Percentiles rank a stretch among this genome's conserved stretches.
phyloP scores from a whole-genome alignment of 1,140 invertebrate genomes.

The Pomacea maculata region DNA sequence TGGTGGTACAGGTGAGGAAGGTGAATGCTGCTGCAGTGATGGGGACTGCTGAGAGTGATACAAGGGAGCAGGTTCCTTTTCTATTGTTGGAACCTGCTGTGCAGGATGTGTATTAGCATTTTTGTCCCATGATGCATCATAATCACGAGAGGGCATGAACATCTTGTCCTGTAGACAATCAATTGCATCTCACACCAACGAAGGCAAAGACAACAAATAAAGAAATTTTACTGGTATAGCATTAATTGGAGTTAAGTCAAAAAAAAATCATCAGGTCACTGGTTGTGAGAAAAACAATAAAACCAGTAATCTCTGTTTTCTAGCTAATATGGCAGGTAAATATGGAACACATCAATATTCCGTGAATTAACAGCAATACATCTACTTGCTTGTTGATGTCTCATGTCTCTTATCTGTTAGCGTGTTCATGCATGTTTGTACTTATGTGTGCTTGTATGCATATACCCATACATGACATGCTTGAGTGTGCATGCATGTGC shows the following conservation, averaged over 20 bases:
- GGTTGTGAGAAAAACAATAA: no score
- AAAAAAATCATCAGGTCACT: no score
- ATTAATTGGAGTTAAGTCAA: no score
- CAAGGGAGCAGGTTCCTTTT: conserved; percentile 3
- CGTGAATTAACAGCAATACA: no score
- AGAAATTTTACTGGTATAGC: no score
- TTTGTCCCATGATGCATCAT: conserved; percentile 36
- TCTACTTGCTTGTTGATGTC: no score
- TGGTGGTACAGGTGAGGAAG: conserved; percentile 21
- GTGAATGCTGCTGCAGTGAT: conserved; percentile 4
- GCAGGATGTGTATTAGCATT: conserved; percentile 20
- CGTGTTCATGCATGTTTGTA: background rate
- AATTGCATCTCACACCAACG: background rate
- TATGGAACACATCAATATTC: no score
- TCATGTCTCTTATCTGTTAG: background rate
- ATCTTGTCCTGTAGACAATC: conserved; percentile 34
- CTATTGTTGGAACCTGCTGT: conserved; percentile 13
- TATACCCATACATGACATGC: no score
- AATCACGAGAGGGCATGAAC: conserved; percentile 47
- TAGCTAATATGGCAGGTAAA: no score
- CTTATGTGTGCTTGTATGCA: background rate
- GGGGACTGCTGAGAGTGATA: background rate
- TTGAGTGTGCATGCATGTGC: background rate
- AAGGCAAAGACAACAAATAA: background rate
- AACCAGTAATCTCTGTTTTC: no score